These are phyloP conservation scores for Leptinotarsa rubiginosa DNA, from an alignment of 2,888 invertebrate species.

Conservation along the genomic window DNA sequence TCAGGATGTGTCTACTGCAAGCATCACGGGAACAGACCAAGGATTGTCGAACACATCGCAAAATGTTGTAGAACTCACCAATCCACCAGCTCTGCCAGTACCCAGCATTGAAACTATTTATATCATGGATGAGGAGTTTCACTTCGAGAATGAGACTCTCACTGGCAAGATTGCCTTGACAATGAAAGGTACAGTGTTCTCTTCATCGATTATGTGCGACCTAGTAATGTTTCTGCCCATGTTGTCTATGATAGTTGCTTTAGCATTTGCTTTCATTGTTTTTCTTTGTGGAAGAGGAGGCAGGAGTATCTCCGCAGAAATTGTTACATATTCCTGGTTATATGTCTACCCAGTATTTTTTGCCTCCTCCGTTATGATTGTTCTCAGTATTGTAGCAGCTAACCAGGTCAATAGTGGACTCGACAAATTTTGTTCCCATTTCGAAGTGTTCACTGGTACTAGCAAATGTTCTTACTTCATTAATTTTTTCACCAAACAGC, in stretches of 20 bases:
- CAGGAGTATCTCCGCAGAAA: constrained; percentile 47
- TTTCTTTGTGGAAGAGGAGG: constrained; percentile 47
- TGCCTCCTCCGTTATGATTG: constrained; percentile 44
- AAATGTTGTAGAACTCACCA: background rate
- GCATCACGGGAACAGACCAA: background rate
- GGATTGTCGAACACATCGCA: background rate
- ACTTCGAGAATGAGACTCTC: constrained; percentile 31
- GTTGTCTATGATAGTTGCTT: constrained; percentile 52
- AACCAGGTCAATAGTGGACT: constrained; percentile 47
- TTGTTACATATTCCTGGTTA: constrained; percentile 53
- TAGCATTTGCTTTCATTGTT: constrained; percentile 48
- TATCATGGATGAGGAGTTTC: constrained; percentile 28
- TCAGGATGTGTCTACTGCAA: background rate
- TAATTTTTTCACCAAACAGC: constrained; percentile 53
- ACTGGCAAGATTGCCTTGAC: constrained; percentile 25
- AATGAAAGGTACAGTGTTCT: constrained; percentile 30
- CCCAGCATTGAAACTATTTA: constrained; percentile 23
- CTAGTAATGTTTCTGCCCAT: constrained; percentile 53
- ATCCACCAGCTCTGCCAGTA: background rate
- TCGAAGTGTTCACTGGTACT: constrained; percentile 46
- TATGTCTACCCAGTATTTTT: constrained; percentile 55
- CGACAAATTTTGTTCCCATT: constrained; percentile 52
- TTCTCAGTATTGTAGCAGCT: constrained; percentile 41
- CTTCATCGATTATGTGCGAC: constrained; percentile 47
- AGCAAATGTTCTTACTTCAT: constrained; percentile 51